Conservation (phyloP, 2,888 invertebrate species). For the Microplitis deprimator region DNA sequence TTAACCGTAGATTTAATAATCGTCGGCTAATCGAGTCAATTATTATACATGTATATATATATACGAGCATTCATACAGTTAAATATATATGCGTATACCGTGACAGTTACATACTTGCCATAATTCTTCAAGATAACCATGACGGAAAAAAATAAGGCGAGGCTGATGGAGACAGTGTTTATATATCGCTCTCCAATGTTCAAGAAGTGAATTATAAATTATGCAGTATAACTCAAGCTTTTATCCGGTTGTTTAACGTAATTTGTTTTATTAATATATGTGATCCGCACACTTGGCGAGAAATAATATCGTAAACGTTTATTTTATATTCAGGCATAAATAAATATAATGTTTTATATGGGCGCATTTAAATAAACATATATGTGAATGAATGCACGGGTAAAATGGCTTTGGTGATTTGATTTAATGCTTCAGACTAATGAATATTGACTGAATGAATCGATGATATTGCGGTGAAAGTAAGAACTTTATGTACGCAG, state of each 20-base stretch:
- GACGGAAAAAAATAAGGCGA: conserved; percentile 48
- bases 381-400: neutral
- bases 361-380: neutral
- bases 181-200: conserved; percentile 9
- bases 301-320: neutral
- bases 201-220: conserved; percentile 4
- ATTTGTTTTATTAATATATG: conserved; percentile 1
- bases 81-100: conserved; percentile 43
- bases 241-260: neutral
- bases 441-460: neutral
- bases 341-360: neutral
- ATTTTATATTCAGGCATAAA: neutral
- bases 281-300: neutral
- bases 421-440: neutral
- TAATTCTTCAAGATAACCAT: conserved; percentile 60
- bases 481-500: neutral
- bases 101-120: conserved; percentile 56
- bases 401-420: neutral
- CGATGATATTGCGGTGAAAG: neutral
- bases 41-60: conserved; percentile 8
- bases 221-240: neutral
- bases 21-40: conserved; percentile 62
- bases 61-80: conserved; percentile 50
- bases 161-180: conserved; percentile 7
- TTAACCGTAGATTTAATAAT: conserved; percentile 57